Evolutionary conservation across 2,797 vertebrate genomes (phyloP).

Genomic region (Hoplostethus atlanticus): DNA sequence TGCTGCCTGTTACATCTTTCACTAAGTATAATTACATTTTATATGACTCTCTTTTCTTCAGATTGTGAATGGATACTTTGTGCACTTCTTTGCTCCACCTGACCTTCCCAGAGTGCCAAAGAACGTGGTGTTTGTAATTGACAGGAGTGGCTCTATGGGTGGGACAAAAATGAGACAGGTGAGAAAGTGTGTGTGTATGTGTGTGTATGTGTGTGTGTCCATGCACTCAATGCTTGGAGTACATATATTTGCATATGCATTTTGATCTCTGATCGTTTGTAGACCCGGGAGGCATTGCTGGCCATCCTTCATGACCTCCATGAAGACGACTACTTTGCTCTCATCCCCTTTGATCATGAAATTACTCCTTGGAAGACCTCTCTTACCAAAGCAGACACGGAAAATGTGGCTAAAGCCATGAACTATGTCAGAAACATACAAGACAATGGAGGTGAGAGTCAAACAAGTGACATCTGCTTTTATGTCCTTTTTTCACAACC

Average conservation of each 20-base stretch:
- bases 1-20: not conserved
- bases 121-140: conserved; percentile 92
- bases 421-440: conserved; percentile 68
- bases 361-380: conserved; percentile 77
- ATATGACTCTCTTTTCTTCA: conserved; percentile 64
- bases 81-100: conserved; percentile 93
- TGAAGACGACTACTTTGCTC: conserved; percentile 85
- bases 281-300: conserved; percentile 89
- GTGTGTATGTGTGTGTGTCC: not conserved
- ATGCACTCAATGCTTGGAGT: not conserved
- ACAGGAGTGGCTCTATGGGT: conserved; percentile 89
- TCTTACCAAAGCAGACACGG: conserved; percentile 82
- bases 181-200: not conserved
- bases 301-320: conserved; percentile 88
- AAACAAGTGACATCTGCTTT: not conserved
- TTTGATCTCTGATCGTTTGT: conserved; percentile 24
- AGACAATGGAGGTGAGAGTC: conserved; percentile 70
- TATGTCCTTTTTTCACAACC: not conserved
- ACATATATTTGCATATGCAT: not conserved
- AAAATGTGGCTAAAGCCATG: conserved; percentile 82
- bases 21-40: not conserved
- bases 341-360: conserved; percentile 80
- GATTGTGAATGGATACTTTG: conserved; percentile 95
- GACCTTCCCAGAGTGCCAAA: conserved; percentile 88
- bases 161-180: conserved; percentile 88